Conservation (phyloP, 2,113 vertebrate genomes). For the Hassar affinis region DNA sequence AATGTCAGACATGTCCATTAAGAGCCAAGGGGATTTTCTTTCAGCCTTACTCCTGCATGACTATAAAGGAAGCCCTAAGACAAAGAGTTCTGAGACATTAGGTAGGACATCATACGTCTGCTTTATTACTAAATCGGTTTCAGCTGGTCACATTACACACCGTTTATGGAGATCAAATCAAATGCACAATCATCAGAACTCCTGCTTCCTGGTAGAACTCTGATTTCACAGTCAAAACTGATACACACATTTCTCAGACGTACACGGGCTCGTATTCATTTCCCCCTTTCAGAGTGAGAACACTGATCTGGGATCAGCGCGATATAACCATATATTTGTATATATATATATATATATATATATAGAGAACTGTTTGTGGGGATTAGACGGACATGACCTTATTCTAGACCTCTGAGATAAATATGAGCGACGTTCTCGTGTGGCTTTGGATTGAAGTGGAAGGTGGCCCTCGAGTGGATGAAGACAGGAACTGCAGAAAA, state of each 20-base stretch:
- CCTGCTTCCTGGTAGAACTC: conserved; percentile 44
- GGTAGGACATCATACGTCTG: conserved; percentile 46
- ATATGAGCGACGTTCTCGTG: conserved; percentile 1
- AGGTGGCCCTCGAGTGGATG: conserved; percentile 59
- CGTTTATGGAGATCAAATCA: conserved; percentile 54
- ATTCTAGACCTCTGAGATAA: background rate
- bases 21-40: background rate
- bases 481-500: conserved; percentile 52
- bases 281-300: background rate
- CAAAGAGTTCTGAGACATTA: conserved; percentile 17
- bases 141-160: conserved; percentile 55
- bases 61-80: background rate
- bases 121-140: conserved; percentile 60
- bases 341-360: no score
- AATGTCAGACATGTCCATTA: conserved; percentile 33
- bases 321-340: background rate
- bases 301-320: background rate
- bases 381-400: background rate
- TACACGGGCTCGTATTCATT: background rate
- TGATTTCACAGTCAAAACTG: conserved; percentile 59
- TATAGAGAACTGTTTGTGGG: background rate
- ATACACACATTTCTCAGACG: background rate
- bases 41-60: background rate
- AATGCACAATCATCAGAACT: conserved; percentile 29
- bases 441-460: conserved; percentile 43